Percentiles rank a stretch among this genome's conserved stretches.
These are phyloP conservation scores for Phoxinus dragarum DNA, from an alignment of 2,797 vertebrate genomes.

Conservation along the genomic window DNA sequence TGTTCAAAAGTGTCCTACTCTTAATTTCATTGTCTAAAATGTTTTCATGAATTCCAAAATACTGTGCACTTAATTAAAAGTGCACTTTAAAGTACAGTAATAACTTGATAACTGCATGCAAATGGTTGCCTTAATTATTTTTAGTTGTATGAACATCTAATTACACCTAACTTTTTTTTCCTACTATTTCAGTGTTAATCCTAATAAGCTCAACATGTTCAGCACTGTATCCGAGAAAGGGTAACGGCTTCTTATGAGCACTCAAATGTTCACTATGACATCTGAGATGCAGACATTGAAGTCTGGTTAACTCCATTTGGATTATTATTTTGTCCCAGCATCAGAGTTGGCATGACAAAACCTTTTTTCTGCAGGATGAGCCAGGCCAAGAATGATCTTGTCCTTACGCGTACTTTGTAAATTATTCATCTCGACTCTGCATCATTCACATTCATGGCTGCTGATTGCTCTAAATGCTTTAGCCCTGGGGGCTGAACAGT, in stretches of 20 bases:
- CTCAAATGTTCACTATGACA: background rate
- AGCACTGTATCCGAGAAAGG: background rate
- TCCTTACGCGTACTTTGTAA: constrained; percentile 47
- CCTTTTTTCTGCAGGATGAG: background rate
- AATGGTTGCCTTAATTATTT: background rate
- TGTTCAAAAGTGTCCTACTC: background rate
- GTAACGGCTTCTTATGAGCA: background rate
- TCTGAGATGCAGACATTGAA: background rate
- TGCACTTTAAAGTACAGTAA: background rate
- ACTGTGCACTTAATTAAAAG: background rate
- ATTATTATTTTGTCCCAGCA: constrained; percentile 2
- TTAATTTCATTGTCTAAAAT: background rate
- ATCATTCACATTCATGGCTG: constrained; percentile 52
- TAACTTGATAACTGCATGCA: background rate
- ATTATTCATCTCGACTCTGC: constrained; percentile 54
- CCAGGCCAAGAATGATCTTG: constrained; percentile 12
- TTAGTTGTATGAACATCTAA: background rate
- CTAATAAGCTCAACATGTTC: background rate
- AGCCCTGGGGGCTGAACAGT: constrained; percentile 48
- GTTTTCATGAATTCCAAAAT: background rate
- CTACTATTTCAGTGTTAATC: background rate
- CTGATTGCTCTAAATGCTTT: constrained; percentile 56
- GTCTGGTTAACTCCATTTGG: background rate
- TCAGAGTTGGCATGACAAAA: background rate
- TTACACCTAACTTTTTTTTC: background rate